Base-by-base conservation (phyloP, 2,888 invertebrate genomes). In the Apocheima hispidaria region DNA sequence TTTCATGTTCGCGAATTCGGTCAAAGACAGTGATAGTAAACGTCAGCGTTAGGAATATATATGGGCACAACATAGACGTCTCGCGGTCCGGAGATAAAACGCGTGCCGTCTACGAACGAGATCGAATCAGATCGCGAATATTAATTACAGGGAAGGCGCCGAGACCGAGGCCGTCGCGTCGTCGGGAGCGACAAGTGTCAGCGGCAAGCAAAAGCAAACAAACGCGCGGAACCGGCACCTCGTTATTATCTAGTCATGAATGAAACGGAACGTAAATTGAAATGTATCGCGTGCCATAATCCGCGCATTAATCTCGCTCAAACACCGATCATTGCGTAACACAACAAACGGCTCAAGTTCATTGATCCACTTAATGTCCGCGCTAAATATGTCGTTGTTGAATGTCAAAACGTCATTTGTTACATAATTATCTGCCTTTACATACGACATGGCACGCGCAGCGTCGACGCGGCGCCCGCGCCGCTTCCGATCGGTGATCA, bases 241-340 rank as follows among this genome's bases (percentile, higher is more conserved):
- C 82, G 87, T 86, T 85, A 89, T 90, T 91, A 92, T 89, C 90
- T 88, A 84, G 73, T 84, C 86, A 87, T 92, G 92, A 92, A 92
- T 92, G 92, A 91, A 92, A 88, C 86, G 81, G 87, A 90, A 90
- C 89, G 90, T 88, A 91, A 91, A 92, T 91, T 87, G 91, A 87
- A 92, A 88, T 86, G 87, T 91, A 91, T 92, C 90, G 92, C 92
- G 92, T 92, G 92, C 91, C 88, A 90, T 92, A 92, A 92, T 90
- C 92, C 90, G 87, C 85, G 83, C 91, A 92, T 92, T 91, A 92
- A 92, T 92, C 92, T 91, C 92, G 85, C 88, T 91, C 90, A 90
- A 92, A 90, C 84, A 83, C 86, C 89, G 88, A 90, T 89, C 82
- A 81, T 91, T 92, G 86, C 88, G 90, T 90, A 89, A 92, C 83